Evolutionary conservation across 2,113 vertebrate genomes (phyloP).

Genomic region (Cyprinus carpio): DNA sequence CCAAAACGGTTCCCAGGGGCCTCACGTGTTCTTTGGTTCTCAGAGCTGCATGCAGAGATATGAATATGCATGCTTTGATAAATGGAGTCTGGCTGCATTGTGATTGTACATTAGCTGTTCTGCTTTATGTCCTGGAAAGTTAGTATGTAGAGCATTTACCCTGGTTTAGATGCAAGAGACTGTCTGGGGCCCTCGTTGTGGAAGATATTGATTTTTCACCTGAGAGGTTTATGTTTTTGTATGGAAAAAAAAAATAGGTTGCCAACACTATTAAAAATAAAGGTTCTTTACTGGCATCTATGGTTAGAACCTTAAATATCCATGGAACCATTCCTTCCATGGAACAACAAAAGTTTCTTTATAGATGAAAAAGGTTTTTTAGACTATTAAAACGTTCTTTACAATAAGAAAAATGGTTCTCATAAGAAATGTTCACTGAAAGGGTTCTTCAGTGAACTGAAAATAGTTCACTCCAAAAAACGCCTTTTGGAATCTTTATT

Average conservation of each 20-base stretch:
- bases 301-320: background rate
- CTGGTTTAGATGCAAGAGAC: conserved; percentile 62
- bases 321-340: background rate
- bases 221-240: background rate
- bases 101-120: conserved; percentile 48
- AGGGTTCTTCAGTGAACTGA: background rate
- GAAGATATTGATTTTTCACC: background rate
- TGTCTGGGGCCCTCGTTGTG: conserved; percentile 30
- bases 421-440: background rate
- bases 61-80: conserved; percentile 66
- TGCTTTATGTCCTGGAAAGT: conserved; percentile 52
- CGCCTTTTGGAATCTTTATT: background rate
- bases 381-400: background rate
- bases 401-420: background rate
- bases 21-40: conserved; percentile 50
- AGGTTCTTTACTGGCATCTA: background rate
- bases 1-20: conserved; percentile 38
- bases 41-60: conserved; percentile 57
- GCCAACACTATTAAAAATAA: background rate
- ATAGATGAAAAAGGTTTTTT: background rate
- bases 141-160: conserved; percentile 35
- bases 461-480: background rate
- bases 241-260: background rate
- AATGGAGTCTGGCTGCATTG: conserved; percentile 50
- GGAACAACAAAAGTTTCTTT: background rate